A percentile compares a stretch with the other conserved stretches of the same genome.
phyloP scores from a whole-genome alignment of 2,888 invertebrate genomes.

The Apocheima hispidaria region DNA sequence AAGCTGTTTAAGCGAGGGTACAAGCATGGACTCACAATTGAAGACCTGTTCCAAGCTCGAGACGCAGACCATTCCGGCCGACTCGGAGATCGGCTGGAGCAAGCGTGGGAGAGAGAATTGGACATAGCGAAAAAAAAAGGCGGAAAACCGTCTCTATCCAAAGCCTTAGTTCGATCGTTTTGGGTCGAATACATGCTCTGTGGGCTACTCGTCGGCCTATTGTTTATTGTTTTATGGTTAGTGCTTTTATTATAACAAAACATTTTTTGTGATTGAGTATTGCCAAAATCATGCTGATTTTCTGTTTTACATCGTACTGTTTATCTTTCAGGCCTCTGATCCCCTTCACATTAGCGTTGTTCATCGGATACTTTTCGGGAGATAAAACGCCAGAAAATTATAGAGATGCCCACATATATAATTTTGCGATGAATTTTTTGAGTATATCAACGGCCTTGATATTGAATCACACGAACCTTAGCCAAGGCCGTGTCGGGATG shows the following conservation, averaged over 20 bases:
- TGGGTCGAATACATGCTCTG: conserved; percentile 86
- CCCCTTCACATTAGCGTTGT: conserved; percentile 87
- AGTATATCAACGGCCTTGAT: conserved; percentile 86
- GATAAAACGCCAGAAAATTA: conserved; percentile 76
- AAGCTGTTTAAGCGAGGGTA: conserved; percentile 88
- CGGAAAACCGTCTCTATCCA: conserved; percentile 86
- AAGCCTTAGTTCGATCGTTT: conserved; percentile 87
- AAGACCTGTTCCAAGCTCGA: conserved; percentile 88
- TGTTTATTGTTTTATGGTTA: conserved; percentile 87
- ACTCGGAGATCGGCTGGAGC: conserved; percentile 89
- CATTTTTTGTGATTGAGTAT: background rate
- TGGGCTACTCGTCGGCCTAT: conserved; percentile 85
- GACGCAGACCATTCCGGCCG: conserved; percentile 87
- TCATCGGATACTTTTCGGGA: conserved; percentile 88
- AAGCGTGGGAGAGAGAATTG: conserved; percentile 88
- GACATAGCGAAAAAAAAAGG: conserved; percentile 75
- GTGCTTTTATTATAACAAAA: conserved; percentile 32
- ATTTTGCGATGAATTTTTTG: conserved; percentile 86
- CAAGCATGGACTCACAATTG: conserved; percentile 87
- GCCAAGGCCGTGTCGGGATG: conserved; percentile 90
- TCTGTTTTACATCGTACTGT: background rate
- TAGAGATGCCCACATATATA: conserved; percentile 88
- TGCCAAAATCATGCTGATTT: too few species aligned
- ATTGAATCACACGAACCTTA: conserved; percentile 87
- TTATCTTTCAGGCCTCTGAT: conserved; percentile 85